Evolutionary conservation across 2,888 invertebrate species (phyloP).

Genomic region (Chloromyia formosa): DNA sequence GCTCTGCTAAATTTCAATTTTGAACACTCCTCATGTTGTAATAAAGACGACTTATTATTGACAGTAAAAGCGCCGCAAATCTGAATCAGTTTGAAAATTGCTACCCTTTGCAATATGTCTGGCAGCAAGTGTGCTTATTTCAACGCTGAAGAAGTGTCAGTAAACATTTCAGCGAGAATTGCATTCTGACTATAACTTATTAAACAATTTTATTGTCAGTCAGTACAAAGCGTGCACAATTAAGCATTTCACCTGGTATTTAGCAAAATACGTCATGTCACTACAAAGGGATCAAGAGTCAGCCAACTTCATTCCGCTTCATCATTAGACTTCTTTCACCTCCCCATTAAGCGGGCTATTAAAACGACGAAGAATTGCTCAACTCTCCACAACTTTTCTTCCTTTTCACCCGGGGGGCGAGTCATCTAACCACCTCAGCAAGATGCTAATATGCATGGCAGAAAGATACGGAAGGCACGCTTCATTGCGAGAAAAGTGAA

Average conservation of each 20-base stretch:
- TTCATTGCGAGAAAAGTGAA: constrained; percentile 30
- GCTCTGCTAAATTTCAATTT: too few species aligned
- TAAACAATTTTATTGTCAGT: constrained; percentile 13
- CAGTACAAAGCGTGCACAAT: neutral
- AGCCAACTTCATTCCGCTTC: neutral
- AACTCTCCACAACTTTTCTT: neutral
- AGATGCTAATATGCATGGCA: constrained; percentile 33
- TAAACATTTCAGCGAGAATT: neutral
- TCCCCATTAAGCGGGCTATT: constrained; percentile 13
- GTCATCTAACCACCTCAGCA: constrained; percentile 31
- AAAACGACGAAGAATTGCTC: neutral
- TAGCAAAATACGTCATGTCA: neutral
- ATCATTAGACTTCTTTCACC: constrained; percentile 12
- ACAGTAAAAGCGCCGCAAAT: too few species aligned
- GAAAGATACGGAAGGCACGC: constrained; percentile 34
- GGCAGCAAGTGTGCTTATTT: too few species aligned
- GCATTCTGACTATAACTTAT: neutral
- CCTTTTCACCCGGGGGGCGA: too few species aligned
- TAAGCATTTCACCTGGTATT: constrained; percentile 15
- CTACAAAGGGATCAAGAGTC: neutral
- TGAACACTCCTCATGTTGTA: too few species aligned
- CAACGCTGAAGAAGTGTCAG: neutral
- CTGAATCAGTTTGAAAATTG: too few species aligned
- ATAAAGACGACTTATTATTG: too few species aligned
- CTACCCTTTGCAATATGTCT: too few species aligned